These are phyloP conservation scores for Ophion ventricosus DNA, from an alignment of 2,888 invertebrate genomes.

Conservation along the genomic window DNA sequence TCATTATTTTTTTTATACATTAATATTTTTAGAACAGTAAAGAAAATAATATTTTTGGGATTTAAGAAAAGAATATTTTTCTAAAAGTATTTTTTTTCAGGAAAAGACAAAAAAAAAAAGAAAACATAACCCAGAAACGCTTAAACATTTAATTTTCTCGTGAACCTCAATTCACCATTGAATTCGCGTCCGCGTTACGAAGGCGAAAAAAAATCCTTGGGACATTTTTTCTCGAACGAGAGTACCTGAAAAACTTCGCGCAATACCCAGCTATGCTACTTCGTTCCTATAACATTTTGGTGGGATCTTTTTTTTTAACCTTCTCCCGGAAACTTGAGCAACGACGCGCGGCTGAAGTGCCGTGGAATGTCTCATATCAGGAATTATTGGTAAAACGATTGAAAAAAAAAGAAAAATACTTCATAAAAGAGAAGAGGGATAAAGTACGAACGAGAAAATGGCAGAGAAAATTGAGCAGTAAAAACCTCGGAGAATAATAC, in stretches of 20 bases:
- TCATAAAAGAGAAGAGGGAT: slow-evolving; percentile 19
- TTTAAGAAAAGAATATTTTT: too few species aligned
- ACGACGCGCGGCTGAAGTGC: slow-evolving; percentile 5
- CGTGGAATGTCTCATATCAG: background rate
- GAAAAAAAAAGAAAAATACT: background rate
- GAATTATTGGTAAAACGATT: slow-evolving; percentile 8
- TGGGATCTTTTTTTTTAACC: slow-evolving; percentile 1
- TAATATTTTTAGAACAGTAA: too few species aligned
- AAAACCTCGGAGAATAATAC: slow-evolving; percentile 48
- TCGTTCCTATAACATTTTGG: slow-evolving; percentile 5
- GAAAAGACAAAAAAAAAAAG: too few species aligned
- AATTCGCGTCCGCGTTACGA: too few species aligned
- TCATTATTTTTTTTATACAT: too few species aligned
- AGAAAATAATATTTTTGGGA: too few species aligned
- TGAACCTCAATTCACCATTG: too few species aligned
- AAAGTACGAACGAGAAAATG: slow-evolving; percentile 32
- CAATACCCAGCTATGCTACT: background rate
- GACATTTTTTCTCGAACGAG: too few species aligned
- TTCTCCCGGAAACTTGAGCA: background rate
- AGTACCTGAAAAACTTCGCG: background rate
- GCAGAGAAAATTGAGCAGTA: slow-evolving; percentile 48
- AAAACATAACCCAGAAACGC: too few species aligned
- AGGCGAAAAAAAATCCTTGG: too few species aligned
- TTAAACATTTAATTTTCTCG: too few species aligned
- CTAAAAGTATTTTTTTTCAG: too few species aligned